Evolutionary conservation across 2,113 vertebrate species (phyloP).

Genomic region (Vanacampus margaritifer): DNA sequence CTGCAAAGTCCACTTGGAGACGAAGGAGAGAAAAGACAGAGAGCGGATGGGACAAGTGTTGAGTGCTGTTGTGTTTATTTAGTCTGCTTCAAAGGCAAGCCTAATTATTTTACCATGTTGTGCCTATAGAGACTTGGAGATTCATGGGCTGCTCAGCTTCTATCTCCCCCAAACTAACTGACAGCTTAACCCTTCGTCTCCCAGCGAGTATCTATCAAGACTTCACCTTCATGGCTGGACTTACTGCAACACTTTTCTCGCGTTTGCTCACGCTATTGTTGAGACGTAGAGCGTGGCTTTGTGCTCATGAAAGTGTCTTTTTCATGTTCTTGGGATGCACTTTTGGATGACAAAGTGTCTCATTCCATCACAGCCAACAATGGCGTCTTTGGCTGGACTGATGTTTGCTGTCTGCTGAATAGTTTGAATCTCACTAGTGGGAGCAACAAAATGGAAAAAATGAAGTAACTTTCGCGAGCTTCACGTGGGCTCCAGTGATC

Average conservation of each 20-base stretch:
- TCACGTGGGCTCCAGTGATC: not conserved
- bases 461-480: not conserved
- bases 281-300: not conserved
- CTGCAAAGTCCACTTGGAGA: slow-evolving; percentile 46
- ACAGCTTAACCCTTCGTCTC: slow-evolving; percentile 49
- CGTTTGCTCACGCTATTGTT: not conserved
- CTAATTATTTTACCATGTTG: slow-evolving; percentile 79
- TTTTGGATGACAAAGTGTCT: slow-evolving; percentile 13
- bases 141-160: slow-evolving; percentile 56
- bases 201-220: slow-evolving; percentile 16
- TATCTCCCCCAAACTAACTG: slow-evolving; percentile 50
- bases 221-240: not conserved
- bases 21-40: slow-evolving; percentile 24
- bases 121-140: slow-evolving; percentile 64
- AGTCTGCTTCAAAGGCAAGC: slow-evolving; percentile 73
- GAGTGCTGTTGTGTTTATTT: slow-evolving; percentile 78
- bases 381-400: slow-evolving; percentile 11
- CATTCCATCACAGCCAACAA: slow-evolving; percentile 4
- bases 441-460: slow-evolving; percentile 19
- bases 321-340: not conserved
- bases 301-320: not conserved
- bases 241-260: not conserved
- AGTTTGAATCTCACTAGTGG: slow-evolving; percentile 21
- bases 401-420: slow-evolving; percentile 24
- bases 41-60: slow-evolving; percentile 56